These are phyloP conservation scores for Tragulus kanchil DNA, from an alignment of 2,113 vertebrate genomes.

Conservation along the genomic window DNA sequence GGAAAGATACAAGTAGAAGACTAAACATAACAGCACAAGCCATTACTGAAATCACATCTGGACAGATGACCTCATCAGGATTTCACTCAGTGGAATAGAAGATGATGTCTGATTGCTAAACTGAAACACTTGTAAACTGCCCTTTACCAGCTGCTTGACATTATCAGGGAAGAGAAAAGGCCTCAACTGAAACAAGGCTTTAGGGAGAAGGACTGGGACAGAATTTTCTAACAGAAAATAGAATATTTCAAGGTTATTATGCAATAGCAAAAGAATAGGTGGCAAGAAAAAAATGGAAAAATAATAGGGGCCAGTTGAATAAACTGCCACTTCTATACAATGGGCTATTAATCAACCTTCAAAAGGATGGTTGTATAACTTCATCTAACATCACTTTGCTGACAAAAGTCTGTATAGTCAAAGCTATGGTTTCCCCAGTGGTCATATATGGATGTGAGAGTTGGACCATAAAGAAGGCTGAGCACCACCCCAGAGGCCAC, in stretches of 20 bases:
- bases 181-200: conserved; percentile 27
- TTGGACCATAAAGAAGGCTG: too few species aligned
- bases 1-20: neutral
- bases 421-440: too few species aligned
- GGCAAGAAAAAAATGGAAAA: neutral
- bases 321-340: neutral
- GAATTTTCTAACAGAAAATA: neutral
- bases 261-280: neutral
- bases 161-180: too few species aligned
- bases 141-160: conserved; percentile 45
- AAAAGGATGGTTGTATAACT: neutral
- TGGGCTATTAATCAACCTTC: conserved; percentile 1
- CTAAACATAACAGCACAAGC: neutral
- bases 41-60: conserved; percentile 47
- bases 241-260: conserved; percentile 9
- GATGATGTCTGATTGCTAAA: conserved; percentile 48
- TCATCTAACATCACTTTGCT: neutral
- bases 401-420: too few species aligned
- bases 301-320: neutral
- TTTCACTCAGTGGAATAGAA: conserved; percentile 39
- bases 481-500: too few species aligned
- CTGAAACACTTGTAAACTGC: conserved; percentile 4
- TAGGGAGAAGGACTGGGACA: neutral
- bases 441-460: too few species aligned
- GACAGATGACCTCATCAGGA: conserved; percentile 48